These are phyloP conservation scores for Cladopsammia gracilis DNA, from an alignment of 64 coral and sea anemone genomes.

Conservation along the genomic window DNA sequence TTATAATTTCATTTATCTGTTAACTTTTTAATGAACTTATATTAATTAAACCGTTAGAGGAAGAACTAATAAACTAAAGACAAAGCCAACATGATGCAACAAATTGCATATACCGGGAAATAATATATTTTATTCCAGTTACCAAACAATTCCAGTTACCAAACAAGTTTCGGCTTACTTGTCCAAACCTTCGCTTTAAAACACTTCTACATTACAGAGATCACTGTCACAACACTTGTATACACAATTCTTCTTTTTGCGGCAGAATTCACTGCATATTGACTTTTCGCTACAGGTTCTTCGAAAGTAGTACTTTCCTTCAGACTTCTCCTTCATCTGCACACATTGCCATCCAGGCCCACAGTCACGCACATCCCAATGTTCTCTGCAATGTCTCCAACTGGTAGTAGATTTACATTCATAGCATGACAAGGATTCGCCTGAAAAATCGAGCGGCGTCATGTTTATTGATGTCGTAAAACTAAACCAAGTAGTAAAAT, in stretches of 20 bases:
- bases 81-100: no score
- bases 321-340: not conserved
- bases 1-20: no score
- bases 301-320: constrained; percentile 14
- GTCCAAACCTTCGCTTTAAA: not conserved
- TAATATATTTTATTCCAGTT: no score
- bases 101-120: no score
- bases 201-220: not conserved
- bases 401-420: constrained; percentile 6
- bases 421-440: constrained; percentile 25
- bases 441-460: no score
- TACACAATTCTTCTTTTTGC: not conserved
- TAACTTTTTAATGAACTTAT: no score
- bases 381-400: not conserved
- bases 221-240: constrained; percentile 19
- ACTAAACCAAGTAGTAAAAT: no score
- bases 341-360: constrained; percentile 27
- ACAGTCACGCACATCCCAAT: not conserved
- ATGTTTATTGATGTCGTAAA: no score
- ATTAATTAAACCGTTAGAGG: no score
- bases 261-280: constrained; percentile 23
- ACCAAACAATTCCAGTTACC: no score
- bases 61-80: no score
- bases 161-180: not conserved
- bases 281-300: constrained; percentile 14